Conservation (phyloP, 2,888 invertebrate species). For the Brachyopa scutellaris region DNA sequence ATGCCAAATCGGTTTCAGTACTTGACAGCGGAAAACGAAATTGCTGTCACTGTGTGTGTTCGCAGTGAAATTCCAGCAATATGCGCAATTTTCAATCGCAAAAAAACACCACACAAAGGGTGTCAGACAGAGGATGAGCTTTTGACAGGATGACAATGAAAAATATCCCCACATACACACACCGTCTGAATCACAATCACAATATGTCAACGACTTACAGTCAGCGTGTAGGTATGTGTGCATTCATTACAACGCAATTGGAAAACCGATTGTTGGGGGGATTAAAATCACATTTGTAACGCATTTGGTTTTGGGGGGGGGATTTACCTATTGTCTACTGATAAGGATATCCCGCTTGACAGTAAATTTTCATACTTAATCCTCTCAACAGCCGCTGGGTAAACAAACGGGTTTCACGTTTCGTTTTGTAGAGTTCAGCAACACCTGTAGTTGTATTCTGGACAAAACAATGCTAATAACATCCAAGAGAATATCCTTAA, state of each 20-base stretch:
- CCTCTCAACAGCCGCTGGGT: constrained; percentile 23
- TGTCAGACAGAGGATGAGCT: constrained; percentile 43
- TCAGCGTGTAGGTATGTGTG: constrained; percentile 12
- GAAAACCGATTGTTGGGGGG: constrained; percentile 47
- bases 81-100: constrained; percentile 28
- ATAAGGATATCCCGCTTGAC: constrained; percentile 57
- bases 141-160: constrained; percentile 62
- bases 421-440: neutral
- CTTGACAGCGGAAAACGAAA: constrained; percentile 25
- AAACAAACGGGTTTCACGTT: neutral
- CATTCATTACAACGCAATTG: constrained; percentile 42
- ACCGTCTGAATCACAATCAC: constrained; percentile 1
- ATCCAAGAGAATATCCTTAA: neutral
- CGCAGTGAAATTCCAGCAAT: constrained; percentile 1
- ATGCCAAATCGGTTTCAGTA: constrained; percentile 35
- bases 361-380: constrained; percentile 59
- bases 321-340: constrained; percentile 64
- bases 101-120: constrained; percentile 34
- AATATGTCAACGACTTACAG: constrained; percentile 29
- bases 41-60: constrained; percentile 38
- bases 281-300: constrained; percentile 70
- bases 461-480: constrained; percentile 11
- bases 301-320: constrained; percentile 64
- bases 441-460: constrained; percentile 1
- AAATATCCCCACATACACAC: constrained; percentile 1